Percentiles rank a stretch among this genome's conserved stretches.
phyloP scores from a whole-genome alignment of 2,888 invertebrate species.

The Germaria angustata region DNA sequence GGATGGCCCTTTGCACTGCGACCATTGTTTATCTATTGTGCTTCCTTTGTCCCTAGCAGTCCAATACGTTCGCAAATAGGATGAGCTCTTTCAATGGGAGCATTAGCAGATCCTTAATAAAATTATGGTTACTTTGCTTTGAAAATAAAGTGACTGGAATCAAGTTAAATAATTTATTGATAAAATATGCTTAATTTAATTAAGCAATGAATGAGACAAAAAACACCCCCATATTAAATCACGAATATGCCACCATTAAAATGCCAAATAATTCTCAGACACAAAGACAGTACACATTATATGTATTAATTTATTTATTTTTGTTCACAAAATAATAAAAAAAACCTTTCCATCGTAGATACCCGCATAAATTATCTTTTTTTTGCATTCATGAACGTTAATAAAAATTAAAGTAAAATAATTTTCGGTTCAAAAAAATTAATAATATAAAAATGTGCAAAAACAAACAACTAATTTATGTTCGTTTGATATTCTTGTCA shows the following conservation, averaged over 20 bases:
- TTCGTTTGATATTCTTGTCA: background rate
- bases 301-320: background rate
- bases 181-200: no score
- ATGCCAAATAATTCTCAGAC: background rate
- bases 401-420: conserved; percentile 5
- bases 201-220: no score
- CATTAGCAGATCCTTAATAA: no score
- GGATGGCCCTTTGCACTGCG: no score
- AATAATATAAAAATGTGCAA: background rate
- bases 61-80: no score
- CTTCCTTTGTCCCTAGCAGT: no score
- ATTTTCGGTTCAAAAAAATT: no score
- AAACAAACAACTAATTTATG: conserved; percentile 11
- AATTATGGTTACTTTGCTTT: no score
- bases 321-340: background rate
- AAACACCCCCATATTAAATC: background rate
- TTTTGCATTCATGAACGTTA: background rate
- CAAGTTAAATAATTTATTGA: no score
- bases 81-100: no score
- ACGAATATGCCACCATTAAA: background rate
- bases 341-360: background rate
- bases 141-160: no score
- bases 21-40: no score
- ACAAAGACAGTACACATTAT: background rate
- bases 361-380: conserved; percentile 8